phyloP scores from a whole-genome alignment of 2,797 vertebrate species.

The Bradypodion pumilum region DNA sequence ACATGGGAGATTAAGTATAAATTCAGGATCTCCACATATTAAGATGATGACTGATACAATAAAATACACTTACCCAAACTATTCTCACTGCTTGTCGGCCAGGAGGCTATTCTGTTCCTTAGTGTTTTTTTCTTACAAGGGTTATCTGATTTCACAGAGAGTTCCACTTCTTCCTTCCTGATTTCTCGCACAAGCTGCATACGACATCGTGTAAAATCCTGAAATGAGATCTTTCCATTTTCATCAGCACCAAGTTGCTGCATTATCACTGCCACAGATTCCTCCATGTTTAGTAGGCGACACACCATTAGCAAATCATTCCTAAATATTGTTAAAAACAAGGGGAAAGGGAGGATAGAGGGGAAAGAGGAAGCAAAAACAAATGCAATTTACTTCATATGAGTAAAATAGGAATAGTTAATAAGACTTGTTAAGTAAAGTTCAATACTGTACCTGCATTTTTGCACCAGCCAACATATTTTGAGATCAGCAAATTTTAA shows the following conservation, averaged over 20 bases:
- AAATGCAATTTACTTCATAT: conserved; percentile 44
- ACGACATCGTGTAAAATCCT: conserved; percentile 82
- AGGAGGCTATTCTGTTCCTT: conserved; percentile 75
- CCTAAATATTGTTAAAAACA: conserved; percentile 64
- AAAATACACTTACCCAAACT: conserved; percentile 78
- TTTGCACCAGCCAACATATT: conserved; percentile 6
- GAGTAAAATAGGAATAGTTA: conserved; percentile 15
- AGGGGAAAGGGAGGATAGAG: neutral
- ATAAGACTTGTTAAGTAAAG: conserved; percentile 28
- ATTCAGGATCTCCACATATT: neutral
- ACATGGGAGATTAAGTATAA: neutral
- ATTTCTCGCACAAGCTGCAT: conserved; percentile 84
- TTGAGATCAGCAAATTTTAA: neutral
- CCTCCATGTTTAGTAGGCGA: conserved; percentile 84
- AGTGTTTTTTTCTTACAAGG: conserved; percentile 74
- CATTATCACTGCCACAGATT: conserved; percentile 80
- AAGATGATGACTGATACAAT: neutral
- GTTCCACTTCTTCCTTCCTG: conserved; percentile 81
- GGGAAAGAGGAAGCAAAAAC: conserved; percentile 37
- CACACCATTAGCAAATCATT: conserved; percentile 87
- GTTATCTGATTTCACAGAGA: conserved; percentile 74
- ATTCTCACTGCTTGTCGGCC: conserved; percentile 82
- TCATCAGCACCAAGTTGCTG: conserved; percentile 78
- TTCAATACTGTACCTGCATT: neutral
- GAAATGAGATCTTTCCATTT: conserved; percentile 83